Conservation (phyloP, 1,140 invertebrate species). For the Apis cerana region DNA sequence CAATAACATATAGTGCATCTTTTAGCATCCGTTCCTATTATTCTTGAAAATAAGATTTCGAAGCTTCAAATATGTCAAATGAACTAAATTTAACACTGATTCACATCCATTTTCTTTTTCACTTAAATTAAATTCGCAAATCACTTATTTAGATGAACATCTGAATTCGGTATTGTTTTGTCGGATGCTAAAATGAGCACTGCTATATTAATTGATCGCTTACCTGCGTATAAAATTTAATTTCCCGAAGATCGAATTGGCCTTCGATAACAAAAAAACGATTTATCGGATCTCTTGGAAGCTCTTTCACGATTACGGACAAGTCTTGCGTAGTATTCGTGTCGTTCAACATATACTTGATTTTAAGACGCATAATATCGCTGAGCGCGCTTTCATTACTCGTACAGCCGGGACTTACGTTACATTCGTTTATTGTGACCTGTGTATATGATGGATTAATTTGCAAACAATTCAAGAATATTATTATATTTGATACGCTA, state of each 20-base stretch:
- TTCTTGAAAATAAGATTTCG: too few relatives aligned
- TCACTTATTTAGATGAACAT: too few relatives aligned
- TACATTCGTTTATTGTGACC: conserved; percentile 80
- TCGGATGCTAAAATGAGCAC: too few relatives aligned
- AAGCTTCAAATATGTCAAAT: too few relatives aligned
- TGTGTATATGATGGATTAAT: conserved; percentile 43
- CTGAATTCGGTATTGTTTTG: too few relatives aligned
- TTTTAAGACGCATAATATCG: conserved; percentile 80
- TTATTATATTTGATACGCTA: background rate
- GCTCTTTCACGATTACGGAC: conserved; percentile 88
- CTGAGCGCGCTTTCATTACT: conserved; percentile 84
- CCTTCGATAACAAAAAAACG: conserved; percentile 90
- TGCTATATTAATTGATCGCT: conserved; percentile 46
- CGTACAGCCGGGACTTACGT: conserved; percentile 81
- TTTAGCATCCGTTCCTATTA: too few relatives aligned
- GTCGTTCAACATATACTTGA: conserved; percentile 67
- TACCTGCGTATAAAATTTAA: conserved; percentile 91
- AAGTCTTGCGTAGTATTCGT: conserved; percentile 71
- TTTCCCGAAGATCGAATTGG: conserved; percentile 91
- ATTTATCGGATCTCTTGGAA: conserved; percentile 88
- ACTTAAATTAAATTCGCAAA: too few relatives aligned
- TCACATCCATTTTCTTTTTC: too few relatives aligned
- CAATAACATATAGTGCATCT: too few relatives aligned
- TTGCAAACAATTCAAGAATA: background rate
- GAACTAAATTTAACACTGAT: too few relatives aligned